Evolutionary conservation across 2,888 invertebrate species (phyloP).

Genomic region (Anoncus sp.): DNA sequence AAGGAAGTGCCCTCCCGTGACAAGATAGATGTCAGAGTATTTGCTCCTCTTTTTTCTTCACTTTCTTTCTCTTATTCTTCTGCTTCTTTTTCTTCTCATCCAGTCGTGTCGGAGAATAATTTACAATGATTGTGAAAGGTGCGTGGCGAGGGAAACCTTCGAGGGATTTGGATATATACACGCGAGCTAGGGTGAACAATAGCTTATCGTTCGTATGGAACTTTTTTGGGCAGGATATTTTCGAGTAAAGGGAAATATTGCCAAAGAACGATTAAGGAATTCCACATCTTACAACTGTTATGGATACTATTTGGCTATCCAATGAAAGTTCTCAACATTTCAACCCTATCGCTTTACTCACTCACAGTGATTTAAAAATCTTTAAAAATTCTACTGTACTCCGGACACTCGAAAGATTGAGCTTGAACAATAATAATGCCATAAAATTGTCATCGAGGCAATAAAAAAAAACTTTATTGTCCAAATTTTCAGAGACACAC

Average conservation of each 20-base stretch:
- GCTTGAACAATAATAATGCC: no score
- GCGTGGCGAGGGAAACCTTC: slow-evolving; percentile 56
- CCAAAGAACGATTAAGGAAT: neutral
- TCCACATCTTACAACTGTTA: no score
- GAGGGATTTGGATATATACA: slow-evolving; percentile 47
- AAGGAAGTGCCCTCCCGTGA: slow-evolving; percentile 60
- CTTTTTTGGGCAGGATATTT: neutral
- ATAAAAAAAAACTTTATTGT: no score
- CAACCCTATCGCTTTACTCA: no score
- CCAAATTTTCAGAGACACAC: no score
- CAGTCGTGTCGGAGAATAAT: slow-evolving; percentile 55
- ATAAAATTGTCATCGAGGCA: no score
- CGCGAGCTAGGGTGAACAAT: neutral
- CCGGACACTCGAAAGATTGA: no score
- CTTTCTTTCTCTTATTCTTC: no score
- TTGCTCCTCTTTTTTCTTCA: slow-evolving; percentile 11
- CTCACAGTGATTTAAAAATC: no score
- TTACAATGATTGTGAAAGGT: slow-evolving; percentile 39
- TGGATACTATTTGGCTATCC: no score
- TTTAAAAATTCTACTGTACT: no score
- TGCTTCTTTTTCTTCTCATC: slow-evolving; percentile 30
- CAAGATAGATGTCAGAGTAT: slow-evolving; percentile 39
- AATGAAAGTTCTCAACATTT: no score
- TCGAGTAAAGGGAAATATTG: slow-evolving; percentile 20
- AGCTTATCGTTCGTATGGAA: slow-evolving; percentile 11